Evolutionary conservation across 2,113 vertebrate species (phyloP).

Genomic region (Grus americana): DNA sequence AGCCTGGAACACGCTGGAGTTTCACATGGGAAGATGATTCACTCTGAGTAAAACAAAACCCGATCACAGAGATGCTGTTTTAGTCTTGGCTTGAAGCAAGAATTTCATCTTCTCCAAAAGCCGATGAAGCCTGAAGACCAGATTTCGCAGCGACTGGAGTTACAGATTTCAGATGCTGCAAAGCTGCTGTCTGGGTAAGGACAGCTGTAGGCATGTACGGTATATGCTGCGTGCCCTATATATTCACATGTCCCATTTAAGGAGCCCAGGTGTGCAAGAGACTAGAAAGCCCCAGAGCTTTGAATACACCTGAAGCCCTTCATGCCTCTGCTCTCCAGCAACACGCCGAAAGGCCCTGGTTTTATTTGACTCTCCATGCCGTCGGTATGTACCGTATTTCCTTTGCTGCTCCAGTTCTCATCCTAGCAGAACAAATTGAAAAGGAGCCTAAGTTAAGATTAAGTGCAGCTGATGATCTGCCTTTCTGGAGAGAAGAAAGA

Average conservation of each 20-base stretch:
- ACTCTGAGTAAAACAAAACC: not conserved
- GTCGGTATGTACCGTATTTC: accelerated
- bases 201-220: not conserved
- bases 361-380: accelerated
- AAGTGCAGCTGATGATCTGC: not conserved
- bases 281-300: not conserved
- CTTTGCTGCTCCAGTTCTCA: not conserved
- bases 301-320: not conserved
- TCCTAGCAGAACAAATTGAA: not conserved
- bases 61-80: not conserved
- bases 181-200: not conserved
- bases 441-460: not conserved
- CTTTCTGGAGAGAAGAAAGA: not conserved
- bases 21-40: accelerated
- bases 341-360: accelerated
- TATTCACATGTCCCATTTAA: not conserved
- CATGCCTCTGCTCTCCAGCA: not conserved
- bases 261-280: not conserved
- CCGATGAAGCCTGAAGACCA: not conserved
- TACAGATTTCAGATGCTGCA: not conserved
- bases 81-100: not conserved
- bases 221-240: not conserved
- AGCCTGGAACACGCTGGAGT: accelerated
- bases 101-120: not conserved
- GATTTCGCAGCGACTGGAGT: not conserved